Conservation (phyloP, 37 sponge, comb jelly and placozoan species). For the Spongilla lacustris region DNA sequence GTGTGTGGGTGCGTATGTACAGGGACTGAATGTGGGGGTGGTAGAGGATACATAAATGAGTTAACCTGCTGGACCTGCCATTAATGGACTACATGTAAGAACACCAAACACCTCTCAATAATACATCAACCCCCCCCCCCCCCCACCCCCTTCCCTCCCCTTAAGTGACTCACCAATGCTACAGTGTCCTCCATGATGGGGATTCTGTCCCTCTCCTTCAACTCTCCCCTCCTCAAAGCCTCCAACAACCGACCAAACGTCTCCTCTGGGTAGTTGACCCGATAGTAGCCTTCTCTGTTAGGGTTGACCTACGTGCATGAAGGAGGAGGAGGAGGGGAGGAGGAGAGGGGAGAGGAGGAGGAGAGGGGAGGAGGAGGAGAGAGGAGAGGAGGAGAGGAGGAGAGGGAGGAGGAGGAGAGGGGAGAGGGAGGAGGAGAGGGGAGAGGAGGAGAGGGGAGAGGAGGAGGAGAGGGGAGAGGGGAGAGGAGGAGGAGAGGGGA, state of each 20-base stretch:
- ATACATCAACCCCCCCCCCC: neutral
- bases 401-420: neutral
- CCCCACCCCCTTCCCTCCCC: neutral
- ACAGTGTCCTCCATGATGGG: slow-evolving; percentile 83
- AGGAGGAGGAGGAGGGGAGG: neutral
- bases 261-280: slow-evolving; percentile 84
- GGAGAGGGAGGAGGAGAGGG: neutral
- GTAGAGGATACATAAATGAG: too few relatives aligned
- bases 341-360: neutral
- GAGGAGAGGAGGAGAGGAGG: neutral
- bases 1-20: too few relatives aligned
- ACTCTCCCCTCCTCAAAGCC: slow-evolving; percentile 55
- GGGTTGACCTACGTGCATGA: slow-evolving; percentile 69
- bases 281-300: slow-evolving; percentile 84
- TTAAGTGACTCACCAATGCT: slow-evolving; percentile 40
- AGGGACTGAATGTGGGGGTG: too few relatives aligned
- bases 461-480: too few relatives aligned
- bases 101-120: too few relatives aligned
- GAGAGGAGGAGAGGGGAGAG: neutral
- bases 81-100: too few relatives aligned
- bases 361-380: neutral
- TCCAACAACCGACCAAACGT: slow-evolving; percentile 72
- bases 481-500: neutral
- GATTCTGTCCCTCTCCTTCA: slow-evolving; percentile 75
- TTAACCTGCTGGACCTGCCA: too few relatives aligned